These are phyloP conservation scores for Chloroceryle amazona DNA, from an alignment of 2,797 vertebrate species.

Conservation along the genomic window DNA sequence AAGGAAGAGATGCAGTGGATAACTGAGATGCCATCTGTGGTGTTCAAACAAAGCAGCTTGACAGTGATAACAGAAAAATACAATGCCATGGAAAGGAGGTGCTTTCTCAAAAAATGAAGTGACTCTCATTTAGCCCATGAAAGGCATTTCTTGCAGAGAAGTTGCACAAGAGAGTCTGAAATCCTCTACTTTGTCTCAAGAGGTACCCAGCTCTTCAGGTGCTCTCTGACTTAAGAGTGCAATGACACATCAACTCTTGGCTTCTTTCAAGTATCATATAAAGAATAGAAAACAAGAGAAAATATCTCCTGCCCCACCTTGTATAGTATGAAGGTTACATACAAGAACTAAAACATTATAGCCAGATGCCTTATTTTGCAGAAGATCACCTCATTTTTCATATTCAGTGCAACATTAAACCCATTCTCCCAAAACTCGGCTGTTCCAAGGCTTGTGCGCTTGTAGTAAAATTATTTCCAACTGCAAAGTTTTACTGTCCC, in stretches of 20 bases:
- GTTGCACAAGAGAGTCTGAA: background rate
- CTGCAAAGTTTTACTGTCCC: background rate
- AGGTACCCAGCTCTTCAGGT: slow-evolving; percentile 6
- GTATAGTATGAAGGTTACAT: background rate
- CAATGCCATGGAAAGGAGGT: background rate
- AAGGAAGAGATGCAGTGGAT: background rate
- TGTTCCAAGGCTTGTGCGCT: background rate
- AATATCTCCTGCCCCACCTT: background rate
- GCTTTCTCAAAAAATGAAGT: background rate
- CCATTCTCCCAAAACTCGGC: background rate
- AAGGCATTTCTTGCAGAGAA: background rate
- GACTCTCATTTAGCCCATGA: background rate
- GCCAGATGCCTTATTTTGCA: background rate
- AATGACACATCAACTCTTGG: background rate
- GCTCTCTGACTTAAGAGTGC: slow-evolving; percentile 1
- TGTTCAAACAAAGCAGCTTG: background rate
- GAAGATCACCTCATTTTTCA: background rate
- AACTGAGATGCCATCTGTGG: background rate
- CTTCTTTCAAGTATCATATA: background rate
- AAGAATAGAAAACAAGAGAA: background rate
- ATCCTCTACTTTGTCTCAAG: slow-evolving; percentile 17
- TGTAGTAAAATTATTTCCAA: background rate
- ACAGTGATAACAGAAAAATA: background rate
- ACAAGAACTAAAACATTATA: background rate
- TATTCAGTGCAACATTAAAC: background rate